Evolutionary conservation across 1,140 invertebrate species (phyloP).

Genomic region (Aphaenogaster ashmeadi): DNA sequence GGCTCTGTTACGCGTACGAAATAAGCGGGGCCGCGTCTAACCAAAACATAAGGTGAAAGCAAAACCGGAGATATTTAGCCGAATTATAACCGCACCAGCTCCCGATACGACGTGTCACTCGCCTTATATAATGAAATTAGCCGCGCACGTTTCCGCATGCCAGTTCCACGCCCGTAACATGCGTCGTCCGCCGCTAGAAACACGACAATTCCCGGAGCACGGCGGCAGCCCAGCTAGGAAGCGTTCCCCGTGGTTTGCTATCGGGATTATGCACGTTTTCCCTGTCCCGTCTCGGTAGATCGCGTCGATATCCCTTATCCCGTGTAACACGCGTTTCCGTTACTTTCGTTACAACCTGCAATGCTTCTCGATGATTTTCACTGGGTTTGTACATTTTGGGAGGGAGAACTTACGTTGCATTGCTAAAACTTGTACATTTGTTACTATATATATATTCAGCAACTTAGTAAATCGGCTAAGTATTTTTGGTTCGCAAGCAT

Average conservation of each 20-base stretch:
- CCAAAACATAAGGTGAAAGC: constrained; percentile 82
- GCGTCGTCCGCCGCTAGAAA: constrained; percentile 62
- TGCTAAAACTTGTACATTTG: background rate
- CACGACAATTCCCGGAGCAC: constrained; percentile 44
- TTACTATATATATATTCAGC: constrained; percentile 26
- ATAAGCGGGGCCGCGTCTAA: constrained; percentile 81
- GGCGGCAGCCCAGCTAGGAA: constrained; percentile 59
- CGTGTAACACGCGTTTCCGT: constrained; percentile 30
- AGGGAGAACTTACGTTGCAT: background rate
- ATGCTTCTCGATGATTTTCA: constrained; percentile 47
- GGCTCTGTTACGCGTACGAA: constrained; percentile 74
- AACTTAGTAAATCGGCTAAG: background rate
- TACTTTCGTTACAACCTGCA: constrained; percentile 26
- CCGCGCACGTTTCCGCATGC: constrained; percentile 65
- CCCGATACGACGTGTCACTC: constrained; percentile 76
- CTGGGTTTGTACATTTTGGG: background rate
- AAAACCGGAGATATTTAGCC: constrained; percentile 78
- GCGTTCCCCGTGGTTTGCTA: constrained; percentile 56
- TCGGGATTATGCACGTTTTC: constrained; percentile 63
- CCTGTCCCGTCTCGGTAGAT: constrained; percentile 56
- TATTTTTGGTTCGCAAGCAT: background rate
- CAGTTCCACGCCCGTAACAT: constrained; percentile 67
- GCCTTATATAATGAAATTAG: constrained; percentile 83
- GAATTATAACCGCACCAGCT: constrained; percentile 81
- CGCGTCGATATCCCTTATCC: constrained; percentile 32